Conservation (phyloP, 2,888 invertebrate genomes). For the Machimus atricapillus region DNA sequence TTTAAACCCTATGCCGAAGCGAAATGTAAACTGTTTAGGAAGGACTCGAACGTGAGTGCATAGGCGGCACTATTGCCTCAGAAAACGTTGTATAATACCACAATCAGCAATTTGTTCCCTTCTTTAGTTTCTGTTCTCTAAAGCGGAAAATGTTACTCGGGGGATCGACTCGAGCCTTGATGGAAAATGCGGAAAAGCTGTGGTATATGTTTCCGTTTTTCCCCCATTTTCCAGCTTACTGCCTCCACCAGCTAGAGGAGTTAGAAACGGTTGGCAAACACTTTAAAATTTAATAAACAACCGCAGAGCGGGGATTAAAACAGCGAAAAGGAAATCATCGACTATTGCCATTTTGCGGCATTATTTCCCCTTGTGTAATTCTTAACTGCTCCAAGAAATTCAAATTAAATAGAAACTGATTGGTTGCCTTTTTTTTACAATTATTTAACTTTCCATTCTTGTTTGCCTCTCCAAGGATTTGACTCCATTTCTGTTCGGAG, state of each 20-base stretch:
- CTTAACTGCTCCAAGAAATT: background rate
- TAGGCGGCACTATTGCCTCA: conserved; percentile 20
- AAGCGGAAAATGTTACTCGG: background rate
- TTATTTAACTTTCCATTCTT: background rate
- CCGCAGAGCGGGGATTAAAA: background rate
- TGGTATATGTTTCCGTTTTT: background rate
- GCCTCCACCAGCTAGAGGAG: background rate
- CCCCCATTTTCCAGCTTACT: background rate
- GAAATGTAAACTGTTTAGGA: conserved; percentile 15
- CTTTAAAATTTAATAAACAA: background rate
- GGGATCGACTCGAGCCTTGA: background rate
- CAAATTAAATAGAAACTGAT: background rate
- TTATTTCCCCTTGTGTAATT: background rate
- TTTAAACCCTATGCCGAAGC: background rate
- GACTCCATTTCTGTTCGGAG: too few species aligned
- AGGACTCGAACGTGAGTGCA: conserved; percentile 11
- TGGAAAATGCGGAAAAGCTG: background rate
- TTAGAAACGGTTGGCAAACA: background rate
- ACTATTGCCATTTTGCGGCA: background rate
- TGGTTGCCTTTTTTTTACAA: background rate
- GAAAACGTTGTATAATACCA: background rate
- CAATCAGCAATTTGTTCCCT: conserved; percentile 10
- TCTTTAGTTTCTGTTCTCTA: background rate
- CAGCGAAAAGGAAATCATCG: background rate
- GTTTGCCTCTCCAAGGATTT: too few species aligned